Percentiles rank a stretch among this genome's conserved stretches.
Conservation (phyloP, 1,140 invertebrate species). For the Halyomorpha halys region DNA sequence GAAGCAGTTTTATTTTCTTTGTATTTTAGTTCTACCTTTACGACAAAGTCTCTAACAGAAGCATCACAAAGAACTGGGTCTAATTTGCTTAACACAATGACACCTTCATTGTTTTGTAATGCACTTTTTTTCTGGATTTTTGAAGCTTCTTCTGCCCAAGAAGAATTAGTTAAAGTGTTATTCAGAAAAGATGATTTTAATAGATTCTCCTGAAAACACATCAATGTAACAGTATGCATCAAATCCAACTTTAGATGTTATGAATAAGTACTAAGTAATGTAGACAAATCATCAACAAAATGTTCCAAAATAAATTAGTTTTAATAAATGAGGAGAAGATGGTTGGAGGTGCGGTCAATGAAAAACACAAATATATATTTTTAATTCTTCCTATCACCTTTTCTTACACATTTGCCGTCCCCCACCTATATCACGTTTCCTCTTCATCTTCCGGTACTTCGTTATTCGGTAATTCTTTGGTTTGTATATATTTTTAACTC, state of each 20-base stretch:
- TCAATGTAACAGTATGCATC: background rate
- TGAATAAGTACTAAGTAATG: background rate
- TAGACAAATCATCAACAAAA: too few relatives aligned
- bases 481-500: too few relatives aligned
- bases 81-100: constrained; percentile 30
- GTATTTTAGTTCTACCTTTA: constrained; percentile 32
- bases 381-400: too few relatives aligned
- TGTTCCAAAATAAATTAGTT: too few relatives aligned
- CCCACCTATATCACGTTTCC: too few relatives aligned
- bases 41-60: constrained; percentile 29
- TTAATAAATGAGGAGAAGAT: too few relatives aligned
- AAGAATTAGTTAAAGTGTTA: background rate
- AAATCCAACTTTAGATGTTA: background rate
- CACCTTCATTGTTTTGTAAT: constrained; percentile 24
- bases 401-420: too few relatives aligned
- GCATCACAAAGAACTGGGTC: constrained; percentile 10
- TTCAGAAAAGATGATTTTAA: constrained; percentile 1
- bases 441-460: too few relatives aligned
- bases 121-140: background rate
- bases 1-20: constrained; percentile 26
- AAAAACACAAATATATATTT: too few relatives aligned
- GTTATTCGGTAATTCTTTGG: too few relatives aligned
- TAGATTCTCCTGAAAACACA: constrained; percentile 6
- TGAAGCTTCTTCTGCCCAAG: background rate
- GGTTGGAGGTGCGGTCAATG: too few relatives aligned